These are phyloP conservation scores for Melieria crassipennis DNA, from an alignment of 2,888 invertebrate species.

Conservation along the genomic window DNA sequence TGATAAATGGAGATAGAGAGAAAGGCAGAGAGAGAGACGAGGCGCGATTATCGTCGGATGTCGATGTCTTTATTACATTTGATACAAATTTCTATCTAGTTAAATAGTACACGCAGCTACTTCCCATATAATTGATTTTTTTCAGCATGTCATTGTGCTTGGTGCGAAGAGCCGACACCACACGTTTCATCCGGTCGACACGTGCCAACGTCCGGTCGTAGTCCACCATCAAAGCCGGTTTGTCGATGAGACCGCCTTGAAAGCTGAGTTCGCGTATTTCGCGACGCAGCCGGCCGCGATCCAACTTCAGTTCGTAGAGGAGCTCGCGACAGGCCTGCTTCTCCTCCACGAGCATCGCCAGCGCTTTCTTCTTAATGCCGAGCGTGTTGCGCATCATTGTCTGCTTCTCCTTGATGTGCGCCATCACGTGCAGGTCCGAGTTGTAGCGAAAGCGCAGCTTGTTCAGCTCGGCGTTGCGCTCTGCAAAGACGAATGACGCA, in stretches of 20 bases:
- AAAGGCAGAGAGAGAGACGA: too few species aligned
- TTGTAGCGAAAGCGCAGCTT: slow-evolving; percentile 49
- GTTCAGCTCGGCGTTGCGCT: slow-evolving; percentile 54
- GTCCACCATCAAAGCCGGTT: slow-evolving; percentile 56
- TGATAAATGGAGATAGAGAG: too few species aligned
- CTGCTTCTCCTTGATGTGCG: slow-evolving; percentile 58
- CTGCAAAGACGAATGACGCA: slow-evolving; percentile 41
- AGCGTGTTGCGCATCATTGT: slow-evolving; percentile 44
- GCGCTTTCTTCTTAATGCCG: not conserved
- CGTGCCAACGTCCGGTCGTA: slow-evolving; percentile 52
- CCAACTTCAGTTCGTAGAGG: slow-evolving; percentile 48
- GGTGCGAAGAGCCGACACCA: slow-evolving; percentile 24
- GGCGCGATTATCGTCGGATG: too few species aligned
- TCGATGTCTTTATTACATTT: too few species aligned
- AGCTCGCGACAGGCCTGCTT: slow-evolving; percentile 41
- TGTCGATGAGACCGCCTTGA: slow-evolving; percentile 56
- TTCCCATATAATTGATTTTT: slow-evolving; percentile 11
- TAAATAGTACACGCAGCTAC: slow-evolving; percentile 18
- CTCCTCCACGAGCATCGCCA: slow-evolving; percentile 37
- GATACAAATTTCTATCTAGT: too few species aligned
- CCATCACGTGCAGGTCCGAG: slow-evolving; percentile 51
- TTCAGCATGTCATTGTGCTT: slow-evolving; percentile 13
- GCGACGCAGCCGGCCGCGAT: slow-evolving; percentile 46
- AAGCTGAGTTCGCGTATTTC: slow-evolving; percentile 48
- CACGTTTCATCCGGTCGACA: slow-evolving; percentile 29